phyloP scores from a whole-genome alignment of 2,888 invertebrate genomes.

The Venustoraphidia nigricollis region DNA sequence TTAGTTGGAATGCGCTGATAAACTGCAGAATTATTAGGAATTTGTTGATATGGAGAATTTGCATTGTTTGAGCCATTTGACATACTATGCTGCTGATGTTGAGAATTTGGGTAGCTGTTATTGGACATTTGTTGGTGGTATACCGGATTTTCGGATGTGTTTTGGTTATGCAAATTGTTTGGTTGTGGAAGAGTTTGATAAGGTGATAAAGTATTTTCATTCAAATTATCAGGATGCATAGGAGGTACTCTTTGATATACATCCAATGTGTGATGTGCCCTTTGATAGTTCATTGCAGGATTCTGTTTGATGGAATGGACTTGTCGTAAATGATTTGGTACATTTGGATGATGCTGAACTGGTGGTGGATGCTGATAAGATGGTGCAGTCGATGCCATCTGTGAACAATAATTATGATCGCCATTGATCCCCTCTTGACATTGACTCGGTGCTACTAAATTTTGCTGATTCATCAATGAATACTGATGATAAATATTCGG shows the following conservation, averaged over 20 bases:
- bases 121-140: no score
- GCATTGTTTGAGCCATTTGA: not conserved
- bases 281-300: conserved; percentile 10
- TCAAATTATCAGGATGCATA: not conserved
- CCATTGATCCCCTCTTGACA: no score
- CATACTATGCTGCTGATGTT: no score
- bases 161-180: conserved; percentile 10
- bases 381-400: no score
- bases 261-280: conserved; percentile 5
- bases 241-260: conserved; percentile 14
- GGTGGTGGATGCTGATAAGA: conserved; percentile 4
- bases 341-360: not conserved
- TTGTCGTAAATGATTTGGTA: not conserved
- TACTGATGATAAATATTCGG: conserved; percentile 11
- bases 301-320: not conserved
- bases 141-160: conserved; percentile 1
- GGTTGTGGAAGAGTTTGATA: conserved; percentile 20
- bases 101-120: no score
- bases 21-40: not conserved
- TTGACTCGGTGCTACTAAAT: conserved; percentile 7
- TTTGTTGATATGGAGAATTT: conserved; percentile 3
- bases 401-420: no score
- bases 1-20: no score
- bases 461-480: not conserved
- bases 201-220: conserved; percentile 6